Evolutionary conservation across 2,888 invertebrate species (phyloP), one percentile per base, ranked within the genome.

Genomic region (Clostera curtula): DNA sequence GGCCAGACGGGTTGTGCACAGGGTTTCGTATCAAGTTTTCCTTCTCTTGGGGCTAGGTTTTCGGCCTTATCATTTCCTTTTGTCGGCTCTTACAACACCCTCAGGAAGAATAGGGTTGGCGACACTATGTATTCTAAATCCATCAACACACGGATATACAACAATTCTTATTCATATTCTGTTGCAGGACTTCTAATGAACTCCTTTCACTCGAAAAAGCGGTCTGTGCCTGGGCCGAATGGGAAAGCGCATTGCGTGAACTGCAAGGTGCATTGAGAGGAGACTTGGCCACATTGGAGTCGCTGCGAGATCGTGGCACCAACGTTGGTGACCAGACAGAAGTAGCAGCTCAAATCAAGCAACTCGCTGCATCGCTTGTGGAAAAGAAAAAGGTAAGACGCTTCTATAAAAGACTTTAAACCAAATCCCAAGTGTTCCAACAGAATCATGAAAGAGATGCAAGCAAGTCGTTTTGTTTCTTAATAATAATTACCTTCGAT

Each of bases 181-280:
- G n/a, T n/a, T n/a, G n/a, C n/a, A 93, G 93, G 57, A 89, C 92
- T 31, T 89, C 89, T 46, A 88, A 88, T 47, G 90, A 91, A 62
- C 76, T 93, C 54, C 86, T 89, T 44, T 88, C 88, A 40, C 75
- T 93, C 31, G 91, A 91, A 56, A 88, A 88, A 45, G 89, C 92
- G 6, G 85, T 91, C 24, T 85, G 87, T 43, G 88, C 89, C 14
- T 92, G 92, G 92, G 87, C 89, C 29, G 91, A 93, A 61, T 89
- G 93, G 74, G 92, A 92, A 60, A 85, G 86, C 33, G 90, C 93
- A 5, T 76, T 93, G 29, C 88, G 89, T 8, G 93, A 93, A 62
- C 86, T 94, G 36, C 91, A 92, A 55, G 88, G 89, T 25, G 93
- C 92, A 13, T 70, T 94, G 25, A 87, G 89, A 14, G 90, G 91